Base-by-base conservation (phyloP, 2,888 invertebrate species). In the Eristalis intricaria region DNA sequence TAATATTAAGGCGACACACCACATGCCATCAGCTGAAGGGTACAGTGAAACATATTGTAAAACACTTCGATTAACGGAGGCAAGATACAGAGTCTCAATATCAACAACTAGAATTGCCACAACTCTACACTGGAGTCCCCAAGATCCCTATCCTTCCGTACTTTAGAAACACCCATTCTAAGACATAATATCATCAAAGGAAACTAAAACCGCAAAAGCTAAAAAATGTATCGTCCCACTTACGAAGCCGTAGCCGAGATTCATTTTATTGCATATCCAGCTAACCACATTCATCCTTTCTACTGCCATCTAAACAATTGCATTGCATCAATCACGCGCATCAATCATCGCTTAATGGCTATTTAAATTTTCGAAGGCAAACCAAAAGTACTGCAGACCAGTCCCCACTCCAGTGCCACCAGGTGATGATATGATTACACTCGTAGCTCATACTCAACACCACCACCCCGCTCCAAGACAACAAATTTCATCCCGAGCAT, bases 341-440 rank as follows among this genome's bases (percentile, higher is more conserved):
- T 86, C 77, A 69, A 85, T 85, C 82, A 74, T 82, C 64, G 60
- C 77, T 68, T 77, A 85, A 85, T 85, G 64, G 73, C 68, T 85
- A 77, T 85, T 73, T 69, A 60, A 71, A 81, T 64, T 74, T 19
- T 73, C 56, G 65, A 60, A 43, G 56, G 64, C 26, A 66, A 65
- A 66, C 4, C 65, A 58, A 13, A 40, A 26, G 7, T 23, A 58
- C 64, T 32, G 32, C 40, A 50, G 60, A 61, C 61, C 63, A 23
- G 81, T 64, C 68, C 68, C 68, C 71, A 65, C 70, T 11, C 10
- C 22, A 26, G 60, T 58, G 35, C 64, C 22, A 66, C 73, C 65
- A 69, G 80, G 63, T 84, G 77, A 74, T 74, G 40, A 80, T 71
- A 66, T 68, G 58, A 64, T 56, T 68, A 60, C 26, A 29, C 19